A percentile compares a stretch with the other conserved stretches of the same genome.
These are phyloP conservation scores for Hydropsyche tenuis DNA, from an alignment of 1,140 invertebrate genomes.

Conservation along the genomic window DNA sequence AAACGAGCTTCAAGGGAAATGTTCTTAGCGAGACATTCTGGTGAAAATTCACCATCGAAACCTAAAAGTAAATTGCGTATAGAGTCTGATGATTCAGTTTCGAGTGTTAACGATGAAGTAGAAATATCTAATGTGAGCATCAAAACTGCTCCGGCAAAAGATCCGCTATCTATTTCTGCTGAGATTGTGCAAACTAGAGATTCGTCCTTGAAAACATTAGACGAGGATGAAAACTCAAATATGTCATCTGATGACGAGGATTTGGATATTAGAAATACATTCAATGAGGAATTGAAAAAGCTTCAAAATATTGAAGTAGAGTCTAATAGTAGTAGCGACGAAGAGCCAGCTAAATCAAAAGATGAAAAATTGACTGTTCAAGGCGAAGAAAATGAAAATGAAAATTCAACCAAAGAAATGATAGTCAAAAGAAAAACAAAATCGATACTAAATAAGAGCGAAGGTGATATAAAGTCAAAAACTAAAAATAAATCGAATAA, in stretches of 20 bases:
- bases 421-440: too few relatives aligned
- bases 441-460: constrained; percentile 10
- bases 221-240: not conserved
- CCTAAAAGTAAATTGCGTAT: constrained; percentile 52
- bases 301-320: not conserved
- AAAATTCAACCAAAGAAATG: too few relatives aligned
- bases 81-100: constrained; percentile 53
- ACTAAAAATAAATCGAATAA: not conserved
- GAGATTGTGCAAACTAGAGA: not conserved
- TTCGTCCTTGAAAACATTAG: too few relatives aligned
- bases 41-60: constrained; percentile 52
- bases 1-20: constrained; percentile 59
- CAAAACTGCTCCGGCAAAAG: not conserved
- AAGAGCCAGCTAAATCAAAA: not conserved
- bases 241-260: not conserved
- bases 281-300: constrained; percentile 32
- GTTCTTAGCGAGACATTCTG: constrained; percentile 57
- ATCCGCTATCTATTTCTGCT: not conserved
- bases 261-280: not conserved
- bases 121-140: not conserved
- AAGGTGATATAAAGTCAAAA: not conserved
- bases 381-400: not conserved
- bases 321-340: not conserved
- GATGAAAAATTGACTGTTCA: not conserved
- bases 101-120: constrained; percentile 12